These are phyloP conservation scores for Papilio glaucus DNA, from an alignment of 1,140 invertebrate species.

Conservation along the genomic window DNA sequence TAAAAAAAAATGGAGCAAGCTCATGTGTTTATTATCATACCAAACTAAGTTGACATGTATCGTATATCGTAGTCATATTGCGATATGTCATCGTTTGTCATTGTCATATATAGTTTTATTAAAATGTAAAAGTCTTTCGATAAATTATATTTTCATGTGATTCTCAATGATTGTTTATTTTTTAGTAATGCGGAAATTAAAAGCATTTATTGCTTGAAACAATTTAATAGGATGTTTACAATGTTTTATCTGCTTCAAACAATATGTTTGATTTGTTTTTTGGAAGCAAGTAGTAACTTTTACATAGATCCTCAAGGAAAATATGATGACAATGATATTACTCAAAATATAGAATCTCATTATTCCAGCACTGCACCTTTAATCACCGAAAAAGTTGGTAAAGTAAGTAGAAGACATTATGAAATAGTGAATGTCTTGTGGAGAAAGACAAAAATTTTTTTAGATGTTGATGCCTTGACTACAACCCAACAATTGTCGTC, in stretches of 20 bases:
- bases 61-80: too few species aligned
- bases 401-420: conserved; percentile 62
- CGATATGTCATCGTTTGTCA: not conserved
- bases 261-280: conserved; percentile 1
- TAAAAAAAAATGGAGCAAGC: too few species aligned
- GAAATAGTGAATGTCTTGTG: conserved; percentile 68
- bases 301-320: conserved; percentile 7
- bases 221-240: not conserved
- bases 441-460: conserved; percentile 64
- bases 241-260: conserved; percentile 10
- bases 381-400: conserved; percentile 43
- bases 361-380: not conserved
- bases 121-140: conserved; percentile 4
- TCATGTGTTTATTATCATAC: too few species aligned
- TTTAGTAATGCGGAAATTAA: not conserved
- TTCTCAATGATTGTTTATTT: not conserved
- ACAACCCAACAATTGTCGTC: conserved; percentile 5
- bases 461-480: conserved; percentile 46
- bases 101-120: conserved; percentile 7
- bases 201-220: not conserved
- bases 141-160: not conserved
- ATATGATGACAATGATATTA: not conserved
- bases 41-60: too few species aligned
- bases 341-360: not conserved
- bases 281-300: not conserved